phyloP scores from a whole-genome alignment of 2,113 vertebrate species.

The Bettongia penicillata region DNA sequence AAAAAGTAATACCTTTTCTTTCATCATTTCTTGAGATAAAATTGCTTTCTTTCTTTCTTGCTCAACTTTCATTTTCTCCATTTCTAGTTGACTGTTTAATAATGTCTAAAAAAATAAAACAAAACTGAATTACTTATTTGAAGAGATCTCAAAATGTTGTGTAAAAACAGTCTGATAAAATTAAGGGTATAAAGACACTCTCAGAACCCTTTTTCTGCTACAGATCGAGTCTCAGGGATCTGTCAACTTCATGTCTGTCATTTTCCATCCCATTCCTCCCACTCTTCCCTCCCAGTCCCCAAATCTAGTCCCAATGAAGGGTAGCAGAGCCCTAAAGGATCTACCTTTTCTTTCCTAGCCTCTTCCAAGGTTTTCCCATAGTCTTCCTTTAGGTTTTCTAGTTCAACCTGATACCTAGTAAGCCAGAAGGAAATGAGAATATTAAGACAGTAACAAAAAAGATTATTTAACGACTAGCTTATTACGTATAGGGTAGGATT shows the following conservation, averaged over 20 bases:
- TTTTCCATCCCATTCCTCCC: not conserved
- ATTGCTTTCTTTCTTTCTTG: slow-evolving; percentile 97
- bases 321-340: not conserved
- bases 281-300: not conserved
- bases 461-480: slow-evolving; percentile 45
- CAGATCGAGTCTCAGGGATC: slow-evolving; percentile 3
- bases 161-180: slow-evolving; percentile 3
- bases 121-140: slow-evolving; percentile 35
- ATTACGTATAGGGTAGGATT: slow-evolving; percentile 28
- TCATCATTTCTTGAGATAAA: slow-evolving; percentile 93
- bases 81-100: slow-evolving; percentile 94
- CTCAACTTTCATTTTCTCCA: slow-evolving; percentile 99
- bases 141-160: not conserved
- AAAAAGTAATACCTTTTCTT: slow-evolving; percentile 91
- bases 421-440: slow-evolving; percentile 52
- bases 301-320: not conserved
- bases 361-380: slow-evolving; percentile 92
- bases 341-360: slow-evolving; percentile 96
- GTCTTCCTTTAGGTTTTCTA: slow-evolving; percentile 93
- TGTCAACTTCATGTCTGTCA: not conserved
- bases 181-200: slow-evolving; percentile 9
- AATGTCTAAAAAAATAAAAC: slow-evolving; percentile 84
- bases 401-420: slow-evolving; percentile 91
- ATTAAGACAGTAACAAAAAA: slow-evolving; percentile 43
- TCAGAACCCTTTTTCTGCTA: not conserved